Conservation (phyloP, 2,888 invertebrate species). For the Hirtodrosophila histrioides region DNA sequence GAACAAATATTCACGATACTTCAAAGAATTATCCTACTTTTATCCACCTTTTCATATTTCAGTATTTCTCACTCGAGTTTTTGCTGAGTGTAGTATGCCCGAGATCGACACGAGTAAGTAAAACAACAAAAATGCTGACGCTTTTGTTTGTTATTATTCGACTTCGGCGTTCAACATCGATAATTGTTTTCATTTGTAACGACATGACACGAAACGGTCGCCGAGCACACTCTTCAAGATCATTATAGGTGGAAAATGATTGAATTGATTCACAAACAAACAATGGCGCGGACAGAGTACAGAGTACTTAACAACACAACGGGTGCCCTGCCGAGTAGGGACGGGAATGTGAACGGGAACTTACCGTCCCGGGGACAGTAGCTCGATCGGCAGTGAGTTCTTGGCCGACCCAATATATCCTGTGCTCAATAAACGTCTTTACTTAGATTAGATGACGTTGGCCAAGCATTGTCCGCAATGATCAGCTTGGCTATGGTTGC, state of each 20-base stretch:
- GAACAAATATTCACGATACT: too few species aligned
- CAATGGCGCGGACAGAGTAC: conserved; percentile 52
- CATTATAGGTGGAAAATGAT: conserved; percentile 69
- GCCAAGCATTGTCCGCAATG: conserved; percentile 25
- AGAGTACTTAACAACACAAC: conserved; percentile 73
- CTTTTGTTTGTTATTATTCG: conserved; percentile 65
- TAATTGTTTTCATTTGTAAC: conserved; percentile 76
- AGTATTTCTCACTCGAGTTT: not conserved
- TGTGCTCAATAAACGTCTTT: conserved; percentile 30
- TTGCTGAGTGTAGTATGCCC: not conserved
- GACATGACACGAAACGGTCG: conserved; percentile 58
- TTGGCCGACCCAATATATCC: conserved; percentile 8
- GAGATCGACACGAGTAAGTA: conserved; percentile 10
- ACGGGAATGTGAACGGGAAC: not conserved
- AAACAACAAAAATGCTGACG: conserved; percentile 17
- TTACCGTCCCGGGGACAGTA: conserved; percentile 17
- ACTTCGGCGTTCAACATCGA: conserved; percentile 63
- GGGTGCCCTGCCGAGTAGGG: conserved; percentile 14
- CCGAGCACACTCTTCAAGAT: conserved; percentile 54
- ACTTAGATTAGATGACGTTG: conserved; percentile 21
- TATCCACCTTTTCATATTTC: too few species aligned
- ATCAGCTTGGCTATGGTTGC: conserved; percentile 34
- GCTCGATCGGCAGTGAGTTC: conserved; percentile 8
- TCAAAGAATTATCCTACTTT: too few species aligned
- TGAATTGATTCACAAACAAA: conserved; percentile 64